Evolutionary conservation across 92 coral and sea anemone species (phyloP).

Genomic region (Metridium senile): DNA sequence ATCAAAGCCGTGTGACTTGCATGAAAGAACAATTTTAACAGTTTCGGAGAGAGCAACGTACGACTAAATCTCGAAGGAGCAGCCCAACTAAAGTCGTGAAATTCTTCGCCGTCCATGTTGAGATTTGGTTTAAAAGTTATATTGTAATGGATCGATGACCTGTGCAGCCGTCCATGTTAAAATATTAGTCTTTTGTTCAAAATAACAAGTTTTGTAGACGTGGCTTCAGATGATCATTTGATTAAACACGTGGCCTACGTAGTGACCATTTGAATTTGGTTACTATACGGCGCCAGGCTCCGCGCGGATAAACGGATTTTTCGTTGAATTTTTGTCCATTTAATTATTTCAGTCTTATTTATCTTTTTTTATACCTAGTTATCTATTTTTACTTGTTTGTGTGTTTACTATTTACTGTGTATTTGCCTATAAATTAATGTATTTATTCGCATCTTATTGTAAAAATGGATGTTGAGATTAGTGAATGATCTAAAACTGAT

Average conservation of each 20-base stretch:
- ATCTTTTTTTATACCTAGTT: no score
- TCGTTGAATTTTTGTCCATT: neutral
- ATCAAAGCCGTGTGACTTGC: slow-evolving; percentile 72
- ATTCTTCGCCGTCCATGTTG: slow-evolving; percentile 39
- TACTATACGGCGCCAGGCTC: slow-evolving; percentile 2
- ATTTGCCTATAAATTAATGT: no score
- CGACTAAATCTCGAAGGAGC: slow-evolving; percentile 66
- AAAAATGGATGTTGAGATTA: no score
- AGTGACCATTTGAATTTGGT: neutral
- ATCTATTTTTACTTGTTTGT: no score
- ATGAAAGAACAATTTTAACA: slow-evolving; percentile 70
- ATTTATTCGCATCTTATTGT: no score
- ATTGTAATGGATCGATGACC: slow-evolving; percentile 18
- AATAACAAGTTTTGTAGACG: slow-evolving; percentile 21
- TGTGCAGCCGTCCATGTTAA: slow-evolving; percentile 19
- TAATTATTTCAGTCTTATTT: neutral
- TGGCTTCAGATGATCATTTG: slow-evolving; percentile 27
- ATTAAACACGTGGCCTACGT: slow-evolving; percentile 28
- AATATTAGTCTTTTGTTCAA: slow-evolving; percentile 19
- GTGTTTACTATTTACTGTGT: no score
- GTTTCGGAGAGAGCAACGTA: slow-evolving; percentile 72
- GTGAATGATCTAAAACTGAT: no score
- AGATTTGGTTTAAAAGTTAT: slow-evolving; percentile 1
- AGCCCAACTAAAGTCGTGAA: slow-evolving; percentile 40
- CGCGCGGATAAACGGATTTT: neutral